Evolutionary conservation across 2,888 invertebrate genomes (phyloP).

Genomic region (Amphiduros pacificus): DNA sequence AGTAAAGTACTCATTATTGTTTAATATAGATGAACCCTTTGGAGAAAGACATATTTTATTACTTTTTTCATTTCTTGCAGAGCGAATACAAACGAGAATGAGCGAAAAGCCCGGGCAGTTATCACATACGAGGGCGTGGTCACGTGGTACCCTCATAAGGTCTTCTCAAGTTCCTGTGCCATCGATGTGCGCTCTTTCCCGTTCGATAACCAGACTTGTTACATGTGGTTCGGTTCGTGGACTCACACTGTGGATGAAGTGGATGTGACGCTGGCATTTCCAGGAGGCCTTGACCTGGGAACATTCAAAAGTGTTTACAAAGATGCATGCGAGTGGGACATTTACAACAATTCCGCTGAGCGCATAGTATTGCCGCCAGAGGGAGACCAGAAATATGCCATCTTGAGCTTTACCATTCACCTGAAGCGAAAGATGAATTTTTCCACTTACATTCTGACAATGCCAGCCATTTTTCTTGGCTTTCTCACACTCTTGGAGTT

Average conservation of each 20-base stretch:
- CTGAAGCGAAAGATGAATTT: slow-evolving; percentile 24
- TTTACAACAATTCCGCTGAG: slow-evolving; percentile 17
- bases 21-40: too few species aligned
- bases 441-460: slow-evolving; percentile 28
- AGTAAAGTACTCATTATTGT: too few species aligned
- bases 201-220: slow-evolving; percentile 29
- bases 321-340: slow-evolving; percentile 25
- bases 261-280: slow-evolving; percentile 1
- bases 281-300: slow-evolving; percentile 21
- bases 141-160: slow-evolving; percentile 24
- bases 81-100: slow-evolving; percentile 13
- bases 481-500: slow-evolving; percentile 27
- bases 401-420: slow-evolving; percentile 17
- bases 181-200: slow-evolving; percentile 26
- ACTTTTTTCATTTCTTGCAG: slow-evolving; percentile 4
- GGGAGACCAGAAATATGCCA: slow-evolving; percentile 14
- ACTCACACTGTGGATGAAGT: slow-evolving; percentile 21
- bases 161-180: slow-evolving; percentile 22
- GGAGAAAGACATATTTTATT: too few species aligned
- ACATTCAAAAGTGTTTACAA: slow-evolving; percentile 26
- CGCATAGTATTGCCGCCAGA: slow-evolving; percentile 10
- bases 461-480: slow-evolving; percentile 27
- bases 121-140: slow-evolving; percentile 17
- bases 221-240: slow-evolving; percentile 30
- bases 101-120: slow-evolving; percentile 14